Conservation (phyloP, 2,888 invertebrate genomes). For the Monopis laevigella region DNA sequence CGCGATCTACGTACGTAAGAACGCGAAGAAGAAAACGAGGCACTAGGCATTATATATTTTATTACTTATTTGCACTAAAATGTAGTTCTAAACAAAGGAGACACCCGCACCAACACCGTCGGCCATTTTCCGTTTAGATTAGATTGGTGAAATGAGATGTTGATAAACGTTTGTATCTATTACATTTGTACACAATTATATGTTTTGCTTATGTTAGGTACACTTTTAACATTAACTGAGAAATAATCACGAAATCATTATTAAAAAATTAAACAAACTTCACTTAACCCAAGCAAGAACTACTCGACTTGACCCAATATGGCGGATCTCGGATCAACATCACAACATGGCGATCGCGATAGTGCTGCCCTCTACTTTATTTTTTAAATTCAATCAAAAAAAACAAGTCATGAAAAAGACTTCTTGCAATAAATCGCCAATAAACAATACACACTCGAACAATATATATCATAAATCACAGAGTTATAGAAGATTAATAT, state of each 20-base stretch:
- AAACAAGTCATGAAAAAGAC: slow-evolving; percentile 16
- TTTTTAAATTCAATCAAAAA: slow-evolving; percentile 18
- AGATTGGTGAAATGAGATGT: slow-evolving; percentile 59
- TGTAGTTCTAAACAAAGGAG: slow-evolving; percentile 82
- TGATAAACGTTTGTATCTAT: slow-evolving; percentile 44
- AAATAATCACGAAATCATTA: slow-evolving; percentile 51
- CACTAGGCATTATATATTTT: slow-evolving; percentile 88
- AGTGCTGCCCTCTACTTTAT: slow-evolving; percentile 35
- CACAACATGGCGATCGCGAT: slow-evolving; percentile 44
- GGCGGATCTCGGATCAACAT: slow-evolving; percentile 46
- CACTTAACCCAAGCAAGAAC: slow-evolving; percentile 47
- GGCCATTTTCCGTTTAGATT: slow-evolving; percentile 83
- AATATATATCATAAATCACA: no score
- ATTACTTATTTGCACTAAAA: slow-evolving; percentile 63
- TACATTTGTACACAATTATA: slow-evolving; percentile 32
- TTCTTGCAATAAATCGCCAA: no score
- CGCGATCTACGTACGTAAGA: slow-evolving; percentile 91
- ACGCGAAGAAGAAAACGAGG: slow-evolving; percentile 92
- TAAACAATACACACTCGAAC: no score
- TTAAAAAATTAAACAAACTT: slow-evolving; percentile 47
- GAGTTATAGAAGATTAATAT: no score
- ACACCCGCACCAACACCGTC: slow-evolving; percentile 81
- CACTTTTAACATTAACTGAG: slow-evolving; percentile 36
- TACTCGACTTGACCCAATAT: slow-evolving; percentile 54
- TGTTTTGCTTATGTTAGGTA: slow-evolving; percentile 1